Base-by-base conservation (phyloP, 2,888 invertebrate genomes). In the Cataglyphis albicans region DNA sequence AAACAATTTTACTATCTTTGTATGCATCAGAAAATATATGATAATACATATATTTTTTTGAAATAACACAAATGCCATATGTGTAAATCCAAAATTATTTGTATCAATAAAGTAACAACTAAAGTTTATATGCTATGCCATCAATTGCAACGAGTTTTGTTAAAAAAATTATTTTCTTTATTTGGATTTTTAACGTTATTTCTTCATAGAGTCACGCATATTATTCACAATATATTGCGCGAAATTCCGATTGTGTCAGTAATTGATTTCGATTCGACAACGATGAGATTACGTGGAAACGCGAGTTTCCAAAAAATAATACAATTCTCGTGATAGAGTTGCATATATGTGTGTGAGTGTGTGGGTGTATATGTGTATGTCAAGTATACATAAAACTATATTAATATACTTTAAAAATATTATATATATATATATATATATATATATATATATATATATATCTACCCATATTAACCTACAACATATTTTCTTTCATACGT, bases 401-500 rank as follows among this genome's bases (percentile, higher is more conserved):
- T 87, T 83, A 81, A 88, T 64, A 84, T 90, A 83, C 67, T 88
- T 90, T 87, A 86, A 90, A 90, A 90, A 90, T 86, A 90, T 90
- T 81, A 85, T 87, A 70, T 89, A 75, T 84, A 85, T 87, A 81
- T 89, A 84, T 90, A 83, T 85, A 72, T 86, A 82, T 85, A 82
- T 85, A 82, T 84, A 75, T 84, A 85, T 87, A 81, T 89, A 84
- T 90, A 83, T 85, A 72, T 86, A 82, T 85, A 82, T 85, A 82
- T 84, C 85, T 88, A 91, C 88, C 90, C 90, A 90, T 91, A 87
- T 90, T 90, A 89, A 88, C 88, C 89, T 88, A 91, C 86, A 91
- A 90, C 87, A 85, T 89, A 86, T 88, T 87, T 90, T 88, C 82
- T 88, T 90, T 88, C 90, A 88, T 91, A 87, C 86, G 73, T 86